Evolutionary conservation across 2,113 vertebrate species (phyloP).

Genomic region (Urocynchramus pylzowi): DNA sequence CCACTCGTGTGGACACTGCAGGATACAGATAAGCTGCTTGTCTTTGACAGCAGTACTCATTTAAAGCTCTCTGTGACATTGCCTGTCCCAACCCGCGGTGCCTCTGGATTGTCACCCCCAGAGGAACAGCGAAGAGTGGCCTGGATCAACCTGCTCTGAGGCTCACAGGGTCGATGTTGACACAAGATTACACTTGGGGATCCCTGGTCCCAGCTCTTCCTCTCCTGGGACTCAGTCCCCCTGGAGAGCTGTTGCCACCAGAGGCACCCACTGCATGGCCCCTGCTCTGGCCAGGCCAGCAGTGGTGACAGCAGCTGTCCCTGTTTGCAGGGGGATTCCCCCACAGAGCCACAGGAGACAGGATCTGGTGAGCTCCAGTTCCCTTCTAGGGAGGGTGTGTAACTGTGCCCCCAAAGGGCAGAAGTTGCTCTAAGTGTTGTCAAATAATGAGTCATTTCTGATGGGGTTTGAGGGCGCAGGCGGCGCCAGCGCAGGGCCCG

Average conservation of each 20-base stretch:
- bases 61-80: neutral
- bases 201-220: neutral
- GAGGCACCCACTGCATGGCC: neutral
- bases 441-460: constrained; percentile 6
- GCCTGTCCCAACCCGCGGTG: accelerated
- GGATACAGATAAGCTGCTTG: neutral
- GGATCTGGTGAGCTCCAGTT: neutral
- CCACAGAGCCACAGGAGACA: neutral
- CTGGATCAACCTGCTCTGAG: neutral
- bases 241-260: neutral
- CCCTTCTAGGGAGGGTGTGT: neutral
- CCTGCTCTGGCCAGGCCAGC: neutral
- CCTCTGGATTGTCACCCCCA: neutral
- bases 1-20: neutral
- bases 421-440: neutral
- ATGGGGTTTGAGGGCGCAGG: neutral
- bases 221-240: neutral
- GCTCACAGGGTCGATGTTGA: neutral
- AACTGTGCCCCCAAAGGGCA: neutral
- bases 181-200: neutral
- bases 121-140: accelerated
- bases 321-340: too few species aligned
- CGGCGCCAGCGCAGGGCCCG: constrained; percentile 4
- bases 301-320: neutral
- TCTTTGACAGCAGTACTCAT: neutral